Conservation (phyloP, 2,888 invertebrate genomes). For the Heliconius aoede region DNA sequence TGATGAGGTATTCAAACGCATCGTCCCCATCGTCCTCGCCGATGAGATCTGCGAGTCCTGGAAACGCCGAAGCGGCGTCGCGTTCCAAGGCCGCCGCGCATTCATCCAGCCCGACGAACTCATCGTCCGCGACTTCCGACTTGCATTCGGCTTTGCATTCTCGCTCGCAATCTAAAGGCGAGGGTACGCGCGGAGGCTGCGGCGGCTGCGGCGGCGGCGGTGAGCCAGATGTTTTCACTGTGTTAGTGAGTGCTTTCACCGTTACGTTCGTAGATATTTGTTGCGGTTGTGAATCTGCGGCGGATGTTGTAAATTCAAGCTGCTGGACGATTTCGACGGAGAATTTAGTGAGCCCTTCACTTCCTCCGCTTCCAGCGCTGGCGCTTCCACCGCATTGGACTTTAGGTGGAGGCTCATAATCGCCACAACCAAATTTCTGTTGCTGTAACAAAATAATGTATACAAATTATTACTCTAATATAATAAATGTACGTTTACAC, state of each 20-base stretch:
- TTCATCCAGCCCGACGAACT: slow-evolving; percentile 93
- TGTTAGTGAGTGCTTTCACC: slow-evolving; percentile 87
- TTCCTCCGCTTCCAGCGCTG: slow-evolving; percentile 71
- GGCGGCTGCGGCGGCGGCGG: slow-evolving; percentile 74
- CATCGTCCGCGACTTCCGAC: slow-evolving; percentile 90
- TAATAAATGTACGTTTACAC: not conserved
- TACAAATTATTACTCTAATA: slow-evolving; percentile 10
- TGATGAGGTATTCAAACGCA: slow-evolving; percentile 93
- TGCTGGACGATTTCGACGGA: slow-evolving; percentile 97
- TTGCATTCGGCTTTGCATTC: slow-evolving; percentile 91
- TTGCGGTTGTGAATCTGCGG: slow-evolving; percentile 93
- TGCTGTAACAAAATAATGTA: slow-evolving; percentile 84
- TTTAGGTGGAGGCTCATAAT: slow-evolving; percentile 91
- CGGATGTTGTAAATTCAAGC: slow-evolving; percentile 93
- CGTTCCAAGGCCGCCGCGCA: slow-evolving; percentile 94
- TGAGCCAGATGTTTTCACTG: slow-evolving; percentile 75
- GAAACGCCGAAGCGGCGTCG: slow-evolving; percentile 90
- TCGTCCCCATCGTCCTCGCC: slow-evolving; percentile 93
- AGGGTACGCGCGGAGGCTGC: slow-evolving; percentile 86
- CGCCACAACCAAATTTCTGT: slow-evolving; percentile 91
- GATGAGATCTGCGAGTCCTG: slow-evolving; percentile 91
- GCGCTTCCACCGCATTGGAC: slow-evolving; percentile 80
- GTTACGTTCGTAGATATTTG: slow-evolving; percentile 96
- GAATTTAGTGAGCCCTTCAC: slow-evolving; percentile 87
- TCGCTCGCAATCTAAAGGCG: slow-evolving; percentile 92